Conservation (phyloP, 2,888 invertebrate species). For the Globia sparganii region DNA sequence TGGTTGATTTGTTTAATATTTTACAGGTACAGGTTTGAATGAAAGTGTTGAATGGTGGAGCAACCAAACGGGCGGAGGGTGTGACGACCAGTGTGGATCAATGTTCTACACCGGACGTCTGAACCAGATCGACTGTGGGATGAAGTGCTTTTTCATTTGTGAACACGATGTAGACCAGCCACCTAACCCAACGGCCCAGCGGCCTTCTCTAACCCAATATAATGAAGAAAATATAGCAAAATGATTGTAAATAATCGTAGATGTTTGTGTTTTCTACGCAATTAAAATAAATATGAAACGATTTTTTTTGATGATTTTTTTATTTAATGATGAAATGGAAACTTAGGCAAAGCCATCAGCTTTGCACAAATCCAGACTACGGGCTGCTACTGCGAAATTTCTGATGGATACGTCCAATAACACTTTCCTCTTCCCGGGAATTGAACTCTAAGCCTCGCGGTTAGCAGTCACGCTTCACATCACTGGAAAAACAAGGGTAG, state of each 20-base stretch:
- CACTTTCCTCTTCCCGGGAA: neutral
- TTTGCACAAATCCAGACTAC: too few species aligned
- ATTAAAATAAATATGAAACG: neutral
- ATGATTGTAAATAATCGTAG: neutral
- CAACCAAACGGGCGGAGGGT: neutral
- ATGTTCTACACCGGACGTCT: conserved; percentile 34
- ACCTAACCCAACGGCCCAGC: neutral
- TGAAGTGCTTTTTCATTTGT: conserved; percentile 38
- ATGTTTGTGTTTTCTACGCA: too few species aligned
- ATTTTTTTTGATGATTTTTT: neutral
- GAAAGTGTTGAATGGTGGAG: conserved; percentile 21
- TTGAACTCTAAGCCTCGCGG: too few species aligned
- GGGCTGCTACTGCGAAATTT: neutral
- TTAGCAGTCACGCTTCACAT: neutral
- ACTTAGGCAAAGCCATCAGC: neutral
- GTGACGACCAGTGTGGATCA: conserved; percentile 33
- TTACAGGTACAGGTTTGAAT: conserved; percentile 35
- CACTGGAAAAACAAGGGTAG: neutral
- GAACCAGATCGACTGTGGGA: conserved; percentile 27
- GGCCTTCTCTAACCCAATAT: neutral
- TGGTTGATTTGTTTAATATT: neutral
- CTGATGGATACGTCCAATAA: neutral
- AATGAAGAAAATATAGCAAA: conserved; percentile 16
- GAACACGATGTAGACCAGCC: conserved; percentile 22
- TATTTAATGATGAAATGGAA: neutral